Conservation (phyloP, 2,888 invertebrate species). For the Hirtodrosophila cameraria region DNA sequence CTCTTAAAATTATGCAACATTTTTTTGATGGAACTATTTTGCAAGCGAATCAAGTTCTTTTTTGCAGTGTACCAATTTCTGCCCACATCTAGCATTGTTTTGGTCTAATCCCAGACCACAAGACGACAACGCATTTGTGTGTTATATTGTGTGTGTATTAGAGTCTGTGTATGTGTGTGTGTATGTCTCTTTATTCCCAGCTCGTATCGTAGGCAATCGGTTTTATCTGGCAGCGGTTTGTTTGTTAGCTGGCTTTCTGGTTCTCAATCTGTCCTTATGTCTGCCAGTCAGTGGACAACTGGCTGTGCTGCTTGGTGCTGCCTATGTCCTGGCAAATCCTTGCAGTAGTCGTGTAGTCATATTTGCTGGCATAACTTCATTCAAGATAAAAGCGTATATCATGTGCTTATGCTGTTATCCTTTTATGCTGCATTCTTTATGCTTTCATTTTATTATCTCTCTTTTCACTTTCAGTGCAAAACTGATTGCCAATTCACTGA, state of each 20-base stretch:
- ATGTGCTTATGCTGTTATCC: slow-evolving; percentile 60
- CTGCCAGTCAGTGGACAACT: not conserved
- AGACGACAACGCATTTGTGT: slow-evolving; percentile 24
- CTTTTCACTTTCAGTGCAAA: slow-evolving; percentile 42
- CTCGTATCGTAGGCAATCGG: slow-evolving; percentile 52
- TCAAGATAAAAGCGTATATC: slow-evolving; percentile 59
- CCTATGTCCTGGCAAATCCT: slow-evolving; percentile 5
- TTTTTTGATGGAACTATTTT: no score
- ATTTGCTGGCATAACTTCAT: slow-evolving; percentile 46
- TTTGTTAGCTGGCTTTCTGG: slow-evolving; percentile 22
- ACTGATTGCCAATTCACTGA: slow-evolving; percentile 43
- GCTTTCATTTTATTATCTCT: slow-evolving; percentile 62
- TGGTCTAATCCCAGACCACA: slow-evolving; percentile 38
- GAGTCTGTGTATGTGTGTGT: slow-evolving; percentile 10
- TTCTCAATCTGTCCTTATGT: not conserved
- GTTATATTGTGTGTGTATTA: slow-evolving; percentile 2
- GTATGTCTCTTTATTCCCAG: slow-evolving; percentile 28
- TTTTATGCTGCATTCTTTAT: slow-evolving; percentile 61
- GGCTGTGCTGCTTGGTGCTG: not conserved
- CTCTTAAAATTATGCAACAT: no score
- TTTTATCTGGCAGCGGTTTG: slow-evolving; percentile 59
- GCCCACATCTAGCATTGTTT: slow-evolving; percentile 43
- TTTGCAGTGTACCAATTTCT: not conserved
- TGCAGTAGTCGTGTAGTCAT: slow-evolving; percentile 25
- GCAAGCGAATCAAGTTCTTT: no score